Conservation (phyloP, 1,140 invertebrate species). For the honey bee (Apis mellifera) region DNA sequence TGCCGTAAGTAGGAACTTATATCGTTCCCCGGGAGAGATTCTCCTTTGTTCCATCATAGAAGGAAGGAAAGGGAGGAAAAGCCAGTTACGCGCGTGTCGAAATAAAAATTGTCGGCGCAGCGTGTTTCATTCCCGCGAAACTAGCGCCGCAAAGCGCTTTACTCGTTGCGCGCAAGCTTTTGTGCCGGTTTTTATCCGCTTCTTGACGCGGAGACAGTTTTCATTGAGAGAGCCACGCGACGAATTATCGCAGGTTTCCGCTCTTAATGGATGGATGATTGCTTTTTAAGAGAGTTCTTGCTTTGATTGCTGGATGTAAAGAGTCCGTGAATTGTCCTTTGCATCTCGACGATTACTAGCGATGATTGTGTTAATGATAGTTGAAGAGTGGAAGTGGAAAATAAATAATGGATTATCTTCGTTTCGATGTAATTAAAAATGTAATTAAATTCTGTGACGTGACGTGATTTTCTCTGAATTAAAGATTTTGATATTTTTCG, state of each 20-base stretch:
- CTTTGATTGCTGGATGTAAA: neutral
- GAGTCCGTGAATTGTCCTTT: neutral
- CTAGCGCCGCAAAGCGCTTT: conserved; percentile 18
- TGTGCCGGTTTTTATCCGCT: conserved; percentile 10
- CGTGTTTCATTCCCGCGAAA: neutral
- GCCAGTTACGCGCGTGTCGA: conserved; percentile 37
- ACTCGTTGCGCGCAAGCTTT: neutral
- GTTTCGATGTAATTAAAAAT: no score
- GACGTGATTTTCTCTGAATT: no score
- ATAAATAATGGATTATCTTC: no score
- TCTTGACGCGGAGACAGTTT: conserved; percentile 4
- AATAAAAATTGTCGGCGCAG: conserved; percentile 37
- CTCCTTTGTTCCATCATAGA: conserved; percentile 53
- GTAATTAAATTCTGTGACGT: no score
- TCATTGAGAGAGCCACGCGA: conserved; percentile 5
- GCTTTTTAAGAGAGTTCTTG: neutral
- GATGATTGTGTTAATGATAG: neutral
- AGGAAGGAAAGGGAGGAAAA: conserved; percentile 12
- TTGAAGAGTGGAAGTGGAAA: no score
- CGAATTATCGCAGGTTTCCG: neutral
- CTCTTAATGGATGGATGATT: neutral
- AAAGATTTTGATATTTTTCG: no score
- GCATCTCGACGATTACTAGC: no score
- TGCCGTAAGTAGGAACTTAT: conserved; percentile 50
- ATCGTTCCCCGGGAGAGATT: conserved; percentile 46